phyloP scores from a whole-genome alignment of 2,113 vertebrate species.

The Oreotrochilus melanogaster region DNA sequence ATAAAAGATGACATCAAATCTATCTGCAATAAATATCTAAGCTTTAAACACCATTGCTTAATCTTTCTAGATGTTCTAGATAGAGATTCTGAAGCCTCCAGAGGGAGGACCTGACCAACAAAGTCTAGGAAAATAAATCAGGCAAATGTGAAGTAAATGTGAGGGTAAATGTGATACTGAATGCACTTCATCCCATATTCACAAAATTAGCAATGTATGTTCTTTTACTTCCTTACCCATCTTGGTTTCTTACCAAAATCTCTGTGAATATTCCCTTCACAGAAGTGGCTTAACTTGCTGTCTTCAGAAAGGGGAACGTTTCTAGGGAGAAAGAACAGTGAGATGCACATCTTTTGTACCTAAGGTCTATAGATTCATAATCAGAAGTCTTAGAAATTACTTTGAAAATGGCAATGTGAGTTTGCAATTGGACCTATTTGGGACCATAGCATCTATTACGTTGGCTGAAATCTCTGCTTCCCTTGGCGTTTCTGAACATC shows the following conservation, averaged over 20 bases:
- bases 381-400: slow-evolving; percentile 15
- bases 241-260: neutral
- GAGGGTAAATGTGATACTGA: neutral
- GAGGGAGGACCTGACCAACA: neutral
- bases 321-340: neutral
- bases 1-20: neutral
- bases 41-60: neutral
- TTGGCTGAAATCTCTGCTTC: slow-evolving; percentile 36
- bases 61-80: neutral
- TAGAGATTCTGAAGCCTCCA: neutral
- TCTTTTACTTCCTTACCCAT: neutral
- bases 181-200: neutral
- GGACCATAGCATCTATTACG: neutral
- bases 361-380: neutral
- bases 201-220: neutral
- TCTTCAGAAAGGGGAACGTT: neutral
- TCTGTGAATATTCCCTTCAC: neutral
- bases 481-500: neutral
- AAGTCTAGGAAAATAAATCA: neutral
- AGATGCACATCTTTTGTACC: neutral
- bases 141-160: neutral
- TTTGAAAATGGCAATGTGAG: neutral
- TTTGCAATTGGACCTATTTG: neutral
- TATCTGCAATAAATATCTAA: neutral
- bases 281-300: neutral